Base-by-base conservation (phyloP, 1,140 invertebrate genomes). In the Lepidurus arcticus region DNA sequence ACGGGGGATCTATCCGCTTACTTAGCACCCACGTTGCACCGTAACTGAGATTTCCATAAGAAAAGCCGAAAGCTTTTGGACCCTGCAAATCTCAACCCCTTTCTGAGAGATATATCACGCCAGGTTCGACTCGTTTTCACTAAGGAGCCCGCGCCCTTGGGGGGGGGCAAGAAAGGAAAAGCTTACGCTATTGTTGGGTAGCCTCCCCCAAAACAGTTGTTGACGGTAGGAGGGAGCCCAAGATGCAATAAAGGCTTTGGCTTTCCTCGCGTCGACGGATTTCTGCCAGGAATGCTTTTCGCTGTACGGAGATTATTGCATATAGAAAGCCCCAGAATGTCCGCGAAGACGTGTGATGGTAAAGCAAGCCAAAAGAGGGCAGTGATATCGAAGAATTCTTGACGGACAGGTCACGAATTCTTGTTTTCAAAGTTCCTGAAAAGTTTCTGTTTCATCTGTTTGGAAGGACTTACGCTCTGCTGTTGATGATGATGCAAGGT, bases 21-120 rank as follows among this genome's bases (percentile, higher is more conserved):
- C 34, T 34, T 34, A 34, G 34, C 34, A 34, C 26, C 26, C 26
- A 34, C 1, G 26, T 34, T 34, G 26, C 26, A 34, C 34, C 34
- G 53, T n/a, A 65, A 65, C 53, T 65, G 13, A 65, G 53, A 65
- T 65, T 16, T 65, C 53, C 53, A 65, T 65, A 65, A 65, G 53
- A 65, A 65, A 65, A 13, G 11, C 8, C 13, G 47, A 65, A 65
- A 65, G 21, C 47, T 6, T 21, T n/a, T 65, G 13, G 13, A n/a
- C 53, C 13, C 16, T 21, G 53, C 53, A 65, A 65, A n/a, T 65
- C 21, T 13, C 53, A 65, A 65, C 53, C 53, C 53, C 53, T 65
- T 9, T 34, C 4, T 0, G 34, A 34, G 21, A 65, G 53, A 65
- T 65, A 65, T 65, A 65, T 65, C 16, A 65, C 53, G 16, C 9